A percentile compares a stretch with the other conserved stretches of the same genome.
Conservation (phyloP, 2,888 invertebrate species). For the Scaptodrosophila latifasciaeformis region DNA sequence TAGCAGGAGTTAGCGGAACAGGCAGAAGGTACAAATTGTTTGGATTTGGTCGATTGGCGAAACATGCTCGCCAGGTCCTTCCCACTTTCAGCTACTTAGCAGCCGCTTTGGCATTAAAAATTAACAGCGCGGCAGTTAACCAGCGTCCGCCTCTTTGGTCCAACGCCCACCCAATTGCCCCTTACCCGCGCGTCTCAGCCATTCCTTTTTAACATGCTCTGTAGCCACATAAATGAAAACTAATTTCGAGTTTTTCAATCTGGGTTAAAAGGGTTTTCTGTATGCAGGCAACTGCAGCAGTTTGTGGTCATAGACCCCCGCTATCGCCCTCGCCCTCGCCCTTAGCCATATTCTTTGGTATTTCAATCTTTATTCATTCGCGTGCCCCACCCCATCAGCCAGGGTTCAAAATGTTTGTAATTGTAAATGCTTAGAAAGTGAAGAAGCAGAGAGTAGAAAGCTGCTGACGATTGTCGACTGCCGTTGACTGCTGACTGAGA, state of each 20-base stretch:
- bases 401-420: too few relatives aligned
- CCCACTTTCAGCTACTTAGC: not conserved
- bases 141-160: not conserved
- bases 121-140: conserved; percentile 46
- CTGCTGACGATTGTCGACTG: conserved; percentile 18
- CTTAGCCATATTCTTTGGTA: too few relatives aligned
- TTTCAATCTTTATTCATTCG: too few relatives aligned
- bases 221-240: conserved; percentile 60
- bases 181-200: not conserved
- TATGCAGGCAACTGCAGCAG: not conserved
- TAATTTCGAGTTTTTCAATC: conserved; percentile 68
- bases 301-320: too few relatives aligned
- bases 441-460: not conserved
- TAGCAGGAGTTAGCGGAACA: conserved; percentile 57
- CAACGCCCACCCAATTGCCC: not conserved
- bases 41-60: too few relatives aligned
- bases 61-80: too few relatives aligned
- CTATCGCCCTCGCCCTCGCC: too few relatives aligned
- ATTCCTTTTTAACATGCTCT: not conserved
- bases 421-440: not conserved
- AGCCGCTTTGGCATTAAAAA: conserved; percentile 42
- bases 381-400: too few relatives aligned
- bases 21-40: too few relatives aligned
- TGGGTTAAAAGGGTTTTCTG: conserved; percentile 61
- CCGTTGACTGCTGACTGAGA: conserved; percentile 57